Base-by-base conservation (phyloP, 2,888 invertebrate species). In the Campopleginae sp. region DNA sequence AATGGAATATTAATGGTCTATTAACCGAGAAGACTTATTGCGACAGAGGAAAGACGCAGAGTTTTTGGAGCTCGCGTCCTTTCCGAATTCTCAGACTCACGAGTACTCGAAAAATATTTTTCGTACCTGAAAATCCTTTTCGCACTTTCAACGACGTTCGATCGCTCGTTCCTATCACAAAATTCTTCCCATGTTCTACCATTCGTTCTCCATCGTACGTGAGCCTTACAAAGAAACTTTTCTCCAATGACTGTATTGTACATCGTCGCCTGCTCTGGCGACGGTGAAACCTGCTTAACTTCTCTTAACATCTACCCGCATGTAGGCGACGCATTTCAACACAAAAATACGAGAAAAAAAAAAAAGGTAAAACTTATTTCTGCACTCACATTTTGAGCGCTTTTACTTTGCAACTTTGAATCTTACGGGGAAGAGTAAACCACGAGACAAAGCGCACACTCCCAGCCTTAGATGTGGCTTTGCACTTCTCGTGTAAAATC, bases 1-100 rank as follows among this genome's bases (percentile, higher is more conserved):
- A 42, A 72, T 72, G 72, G 54, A 72, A 72, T 72, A 54, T 38
- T 72, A 72, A 72, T 58, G 42, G 72, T 42, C 58, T 58, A 72
- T 72, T 72, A 58, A 72, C 42, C 58, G 42, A 38, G 58, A 14
- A 23, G n/a, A 72, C 17, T 42, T 58, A 38, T 12, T 42, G 31
- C 23, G 23, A 14, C 72, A 17, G 7, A 23, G 54, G 8, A 42
- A 38, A 10, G 23, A 14, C 23, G 48, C 10, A 51, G 17, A n/a
- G 38, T 79, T 19, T 33, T 42, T 12, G 14, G 27, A 42, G 27
- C 27, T 33, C 27, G 10, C 19, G 42, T 17, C 38, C 14, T 54
- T 23, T 19, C 38, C 5, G 2, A 44, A 14, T 23, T 0, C 54
- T 0, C 17, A 14, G 12, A 65, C 17, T 65, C n/a, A 65, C 4